Conservation (phyloP, 92 coral and sea anemone genomes). For the Epizoanthus stellaris region DNA sequence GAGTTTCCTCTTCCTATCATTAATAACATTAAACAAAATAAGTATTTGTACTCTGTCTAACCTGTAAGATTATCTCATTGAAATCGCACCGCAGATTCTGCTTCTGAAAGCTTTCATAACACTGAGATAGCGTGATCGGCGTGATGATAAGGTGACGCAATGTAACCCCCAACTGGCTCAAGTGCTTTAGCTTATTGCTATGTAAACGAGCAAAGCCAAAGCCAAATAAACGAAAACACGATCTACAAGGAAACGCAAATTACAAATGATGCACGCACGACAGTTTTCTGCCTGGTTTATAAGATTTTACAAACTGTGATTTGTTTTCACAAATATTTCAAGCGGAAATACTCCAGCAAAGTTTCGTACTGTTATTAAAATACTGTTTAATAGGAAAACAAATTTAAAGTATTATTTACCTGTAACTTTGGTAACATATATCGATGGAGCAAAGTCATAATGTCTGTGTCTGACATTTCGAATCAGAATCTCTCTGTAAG, state of each 20-base stretch:
- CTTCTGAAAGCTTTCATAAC: no score
- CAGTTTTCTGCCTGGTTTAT: not conserved
- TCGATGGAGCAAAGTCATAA: not conserved
- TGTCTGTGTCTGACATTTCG: constrained; percentile 18
- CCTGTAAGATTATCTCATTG: not conserved
- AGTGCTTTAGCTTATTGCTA: no score
- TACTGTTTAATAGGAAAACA: constrained; percentile 21
- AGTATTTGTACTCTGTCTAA: not conserved
- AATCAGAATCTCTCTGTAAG: not conserved
- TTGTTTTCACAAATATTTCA: not conserved
- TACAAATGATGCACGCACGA: no score
- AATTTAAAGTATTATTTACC: constrained; percentile 18
- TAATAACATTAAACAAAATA: constrained; percentile 23
- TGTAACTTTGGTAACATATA: constrained; percentile 16
- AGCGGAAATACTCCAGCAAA: not conserved
- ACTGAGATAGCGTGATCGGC: no score
- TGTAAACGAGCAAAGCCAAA: no score
- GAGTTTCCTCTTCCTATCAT: constrained; percentile 79
- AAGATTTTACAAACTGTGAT: not conserved
- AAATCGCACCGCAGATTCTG: not conserved
- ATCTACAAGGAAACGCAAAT: no score
- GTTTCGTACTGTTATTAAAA: constrained; percentile 11
- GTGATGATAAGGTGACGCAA: no score
- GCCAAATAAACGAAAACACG: no score
- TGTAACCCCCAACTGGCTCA: no score